A percentile compares a stretch with the other conserved stretches of the same genome.
Conservation (phyloP, 2,113 vertebrate genomes). For the Ptyas mucosa region DNA sequence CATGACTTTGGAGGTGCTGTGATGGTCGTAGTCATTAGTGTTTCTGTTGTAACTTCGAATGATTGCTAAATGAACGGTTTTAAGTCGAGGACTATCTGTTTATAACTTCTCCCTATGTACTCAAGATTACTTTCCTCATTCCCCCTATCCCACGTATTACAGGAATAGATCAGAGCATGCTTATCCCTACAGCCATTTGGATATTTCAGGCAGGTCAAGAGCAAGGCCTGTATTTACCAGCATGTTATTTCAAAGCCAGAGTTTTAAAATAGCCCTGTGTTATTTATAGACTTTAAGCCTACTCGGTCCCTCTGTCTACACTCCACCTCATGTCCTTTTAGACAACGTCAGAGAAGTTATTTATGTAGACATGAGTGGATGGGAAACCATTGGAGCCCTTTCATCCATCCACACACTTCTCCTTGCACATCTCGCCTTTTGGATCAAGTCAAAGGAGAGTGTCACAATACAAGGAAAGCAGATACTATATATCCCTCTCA, state of each 20-base stretch:
- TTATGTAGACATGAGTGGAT: slow-evolving; percentile 34
- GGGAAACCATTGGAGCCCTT: slow-evolving; percentile 32
- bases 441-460: background rate
- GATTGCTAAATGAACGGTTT: background rate
- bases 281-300: slow-evolving; percentile 40
- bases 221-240: slow-evolving; percentile 46
- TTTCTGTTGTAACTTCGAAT: background rate
- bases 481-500: background rate
- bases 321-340: slow-evolving; percentile 29
- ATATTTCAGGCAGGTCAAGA: slow-evolving; percentile 18
- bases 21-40: background rate
- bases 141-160: background rate
- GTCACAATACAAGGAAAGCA: background rate
- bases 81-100: background rate
- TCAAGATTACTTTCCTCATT: background rate
- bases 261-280: slow-evolving; percentile 46
- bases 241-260: slow-evolving; percentile 33
- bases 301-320: slow-evolving; percentile 9
- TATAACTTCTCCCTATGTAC: background rate
- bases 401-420: background rate
- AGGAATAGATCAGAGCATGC: background rate
- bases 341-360: slow-evolving; percentile 53
- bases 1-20: background rate
- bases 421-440: background rate
- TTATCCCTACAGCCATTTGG: background rate